Percentiles rank a stretch among this genome's conserved stretches.
phyloP scores from a whole-genome alignment of 2,888 invertebrate species.

The Nudaria mundana region DNA sequence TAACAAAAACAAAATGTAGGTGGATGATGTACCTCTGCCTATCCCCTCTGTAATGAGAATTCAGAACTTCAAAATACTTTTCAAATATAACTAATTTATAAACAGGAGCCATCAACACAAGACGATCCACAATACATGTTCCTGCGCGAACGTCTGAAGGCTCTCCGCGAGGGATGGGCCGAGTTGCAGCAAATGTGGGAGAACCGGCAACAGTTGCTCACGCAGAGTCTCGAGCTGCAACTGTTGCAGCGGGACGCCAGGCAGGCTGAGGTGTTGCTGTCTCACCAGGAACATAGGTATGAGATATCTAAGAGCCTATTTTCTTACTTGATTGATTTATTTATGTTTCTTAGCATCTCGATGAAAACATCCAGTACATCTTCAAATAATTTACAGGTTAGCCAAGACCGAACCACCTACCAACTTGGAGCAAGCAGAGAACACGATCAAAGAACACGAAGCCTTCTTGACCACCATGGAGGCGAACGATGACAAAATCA shows the following conservation, averaged over 20 bases:
- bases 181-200: conserved; percentile 99
- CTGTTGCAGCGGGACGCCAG: conserved; percentile 98
- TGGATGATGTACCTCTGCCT: no score
- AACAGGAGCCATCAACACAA: conserved; percentile 91
- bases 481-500: conserved; percentile 99
- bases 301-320: no score
- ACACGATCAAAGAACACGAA: conserved; percentile 97
- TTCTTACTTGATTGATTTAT: no score
- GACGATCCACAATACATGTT: conserved; percentile 99
- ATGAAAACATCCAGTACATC: no score
- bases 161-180: conserved; percentile 99
- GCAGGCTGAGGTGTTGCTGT: conserved; percentile 97
- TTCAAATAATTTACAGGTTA: conserved; percentile 74
- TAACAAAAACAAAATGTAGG: no score
- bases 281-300: conserved; percentile 97
- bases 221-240: conserved; percentile 97
- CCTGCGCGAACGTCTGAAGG: conserved; percentile 98
- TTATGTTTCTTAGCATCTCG: no score
- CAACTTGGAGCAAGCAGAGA: conserved; percentile 98
- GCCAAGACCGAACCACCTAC: conserved; percentile 98
- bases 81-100: no score
- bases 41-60: no score
- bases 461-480: conserved; percentile 99
- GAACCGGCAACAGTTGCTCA: conserved; percentile 95
- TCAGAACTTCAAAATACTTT: no score